Conservation (phyloP, 2,888 invertebrate species). For the Caradrina kadenii region DNA sequence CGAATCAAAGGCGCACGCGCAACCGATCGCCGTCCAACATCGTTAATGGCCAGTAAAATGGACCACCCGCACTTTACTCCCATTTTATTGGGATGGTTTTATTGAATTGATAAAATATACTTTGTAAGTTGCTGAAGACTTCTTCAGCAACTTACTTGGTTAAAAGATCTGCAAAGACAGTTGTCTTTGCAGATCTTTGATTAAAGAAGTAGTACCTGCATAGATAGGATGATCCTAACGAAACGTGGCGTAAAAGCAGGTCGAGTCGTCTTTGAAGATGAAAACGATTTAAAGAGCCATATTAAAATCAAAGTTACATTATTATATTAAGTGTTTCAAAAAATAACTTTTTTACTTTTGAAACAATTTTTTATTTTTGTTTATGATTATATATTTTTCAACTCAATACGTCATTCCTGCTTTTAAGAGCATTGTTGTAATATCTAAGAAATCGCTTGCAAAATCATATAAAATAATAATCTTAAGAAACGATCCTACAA, state of each 20-base stretch:
- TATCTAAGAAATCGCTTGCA: neutral
- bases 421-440: neutral
- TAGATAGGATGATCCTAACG: no score
- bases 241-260: no score
- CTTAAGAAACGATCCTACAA: slow-evolving; percentile 11
- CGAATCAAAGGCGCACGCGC: slow-evolving; percentile 64
- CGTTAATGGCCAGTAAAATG: slow-evolving; percentile 72
- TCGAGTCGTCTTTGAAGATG: no score
- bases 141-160: no score
- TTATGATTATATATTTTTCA: no score
- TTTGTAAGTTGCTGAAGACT: slow-evolving; percentile 21
- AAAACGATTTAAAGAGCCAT: no score
- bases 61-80: slow-evolving; percentile 72
- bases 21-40: slow-evolving; percentile 54
- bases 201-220: neutral
- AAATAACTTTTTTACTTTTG: no score
- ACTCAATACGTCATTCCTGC: slow-evolving; percentile 3
- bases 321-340: no score
- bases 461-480: neutral
- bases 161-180: no score
- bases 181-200: neutral
- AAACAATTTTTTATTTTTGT: no score
- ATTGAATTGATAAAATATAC: slow-evolving; percentile 38
- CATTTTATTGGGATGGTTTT: slow-evolving; percentile 49
- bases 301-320: no score